Percentiles rank a stretch among this genome's conserved stretches.
Evolutionary conservation across 2,888 invertebrate genomes (phyloP).

Genomic region (Limnephilus lunatus): DNA sequence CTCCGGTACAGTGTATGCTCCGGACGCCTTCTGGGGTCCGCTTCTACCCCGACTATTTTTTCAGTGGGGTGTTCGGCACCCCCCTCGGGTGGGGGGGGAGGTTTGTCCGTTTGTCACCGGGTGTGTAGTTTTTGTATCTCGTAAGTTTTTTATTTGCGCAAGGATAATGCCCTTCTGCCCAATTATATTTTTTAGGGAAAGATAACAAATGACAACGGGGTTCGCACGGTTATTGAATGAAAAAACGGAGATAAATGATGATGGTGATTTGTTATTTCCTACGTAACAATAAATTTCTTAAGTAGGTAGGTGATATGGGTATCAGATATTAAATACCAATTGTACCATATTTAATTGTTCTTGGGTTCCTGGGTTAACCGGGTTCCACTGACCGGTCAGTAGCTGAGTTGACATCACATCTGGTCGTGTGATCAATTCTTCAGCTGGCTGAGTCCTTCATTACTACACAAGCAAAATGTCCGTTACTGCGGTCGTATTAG

Average conservation of each 20-base stretch:
- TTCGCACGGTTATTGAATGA: constrained; percentile 43
- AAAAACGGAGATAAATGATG: constrained; percentile 14
- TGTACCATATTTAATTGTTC: too few species aligned
- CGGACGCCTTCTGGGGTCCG: constrained; percentile 5
- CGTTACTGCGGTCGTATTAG: too few species aligned
- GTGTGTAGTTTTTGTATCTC: constrained; percentile 28
- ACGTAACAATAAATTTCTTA: not conserved
- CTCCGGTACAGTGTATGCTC: constrained; percentile 59
- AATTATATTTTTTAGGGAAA: constrained; percentile 55
- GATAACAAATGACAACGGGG: constrained; percentile 45
- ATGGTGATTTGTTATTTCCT: not conserved
- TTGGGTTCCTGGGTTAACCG: too few species aligned
- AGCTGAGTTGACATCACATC: too few species aligned
- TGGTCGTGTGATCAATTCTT: too few species aligned
- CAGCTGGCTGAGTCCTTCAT: too few species aligned
- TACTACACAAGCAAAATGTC: too few species aligned
- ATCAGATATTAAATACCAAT: not conserved
- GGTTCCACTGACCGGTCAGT: too few species aligned
- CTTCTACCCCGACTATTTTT: constrained; percentile 15
- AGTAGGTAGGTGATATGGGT: too few species aligned
- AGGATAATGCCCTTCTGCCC: constrained; percentile 54
- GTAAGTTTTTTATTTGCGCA: constrained; percentile 53
- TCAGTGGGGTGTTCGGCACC: constrained; percentile 20
- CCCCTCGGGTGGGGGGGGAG: constrained; percentile 32
- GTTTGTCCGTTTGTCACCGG: constrained; percentile 10